Conservation (phyloP, 1,140 invertebrate species). For the Listronotus oregonensis region DNA sequence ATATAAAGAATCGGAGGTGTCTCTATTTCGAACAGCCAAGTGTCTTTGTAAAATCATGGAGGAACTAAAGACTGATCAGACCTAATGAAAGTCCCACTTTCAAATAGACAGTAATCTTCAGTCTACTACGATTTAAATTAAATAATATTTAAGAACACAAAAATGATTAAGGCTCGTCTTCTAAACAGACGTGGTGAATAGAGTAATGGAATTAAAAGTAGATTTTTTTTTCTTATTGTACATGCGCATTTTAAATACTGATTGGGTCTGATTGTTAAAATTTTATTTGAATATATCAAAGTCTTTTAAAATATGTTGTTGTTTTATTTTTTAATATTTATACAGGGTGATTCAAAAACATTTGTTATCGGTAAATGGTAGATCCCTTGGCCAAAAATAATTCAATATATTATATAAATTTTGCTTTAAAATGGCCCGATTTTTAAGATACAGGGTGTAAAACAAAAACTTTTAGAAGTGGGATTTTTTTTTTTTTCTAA, state of each 20-base stretch:
- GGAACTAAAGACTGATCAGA: constrained; percentile 41
- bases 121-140: neutral
- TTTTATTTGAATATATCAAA: constrained; percentile 1
- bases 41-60: constrained; percentile 48
- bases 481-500: too few species aligned
- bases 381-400: too few species aligned
- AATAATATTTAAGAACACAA: constrained; percentile 26
- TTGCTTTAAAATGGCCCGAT: too few species aligned
- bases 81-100: neutral
- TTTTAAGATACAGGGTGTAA: too few species aligned
- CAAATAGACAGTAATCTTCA: too few species aligned
- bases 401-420: too few species aligned
- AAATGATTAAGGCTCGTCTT: neutral
- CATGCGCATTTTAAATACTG: neutral
- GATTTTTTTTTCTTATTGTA: neutral
- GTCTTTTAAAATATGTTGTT: too few species aligned
- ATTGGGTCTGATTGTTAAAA: constrained; percentile 5
- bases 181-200: neutral
- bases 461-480: too few species aligned
- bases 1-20: constrained; percentile 2
- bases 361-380: too few species aligned
- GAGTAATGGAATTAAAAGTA: constrained; percentile 8
- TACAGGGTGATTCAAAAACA: too few species aligned
- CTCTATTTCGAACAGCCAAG: constrained; percentile 42
- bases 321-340: too few species aligned